Evolutionary conservation across 2,113 vertebrate species (phyloP), one percentile per base, ranked within the genome.

Genomic region (Hippocampus mohnikei): DNA sequence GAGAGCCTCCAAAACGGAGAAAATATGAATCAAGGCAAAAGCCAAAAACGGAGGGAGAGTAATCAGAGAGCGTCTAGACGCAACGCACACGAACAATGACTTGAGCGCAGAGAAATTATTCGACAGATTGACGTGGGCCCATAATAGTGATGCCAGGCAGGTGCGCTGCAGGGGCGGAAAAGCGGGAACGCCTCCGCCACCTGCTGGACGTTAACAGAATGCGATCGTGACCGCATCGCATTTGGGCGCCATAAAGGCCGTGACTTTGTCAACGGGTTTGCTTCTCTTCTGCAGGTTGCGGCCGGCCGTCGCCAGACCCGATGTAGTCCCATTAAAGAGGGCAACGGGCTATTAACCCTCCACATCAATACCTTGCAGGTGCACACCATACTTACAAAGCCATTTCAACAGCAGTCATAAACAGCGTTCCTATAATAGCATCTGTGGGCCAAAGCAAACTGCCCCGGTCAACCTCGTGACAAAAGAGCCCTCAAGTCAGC

Each of bases 281-380:
- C 60, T 74, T 25, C 68, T 70, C 69, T 75, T 73, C 79, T 70
- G 72, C 71, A 78, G 71, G 70, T 76, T 72, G 74, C 81, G 75
- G 60, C 67, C 42, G 70, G 63, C 77, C 78, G 82, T 70, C 71
- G 81, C 82, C 75, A 72, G 77, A 83, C 78, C 85, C 81, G 79
- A 86, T 84, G 81, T 81, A 77, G 85, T 81, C 84, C 86, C 85
- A 90, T 92, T 92, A 91, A 91, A 87, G 79, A 90, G 85, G 89
- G 78, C 89, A 91, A 89, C 83, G 88, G 88, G 78, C 88, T 90
- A 90, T 91, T 92, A 92, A 91, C 90, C 90, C 33, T 79, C 78
- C 2, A 29, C 76, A 75, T 90, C 88, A 87, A 89, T 87, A 87
- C 82, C 71, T 86, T 79, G 72, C 81, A 76, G 82, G 85, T 87